Base-by-base conservation (phyloP, 1,140 invertebrate genomes). In the Cryptotermes secundus region DNA sequence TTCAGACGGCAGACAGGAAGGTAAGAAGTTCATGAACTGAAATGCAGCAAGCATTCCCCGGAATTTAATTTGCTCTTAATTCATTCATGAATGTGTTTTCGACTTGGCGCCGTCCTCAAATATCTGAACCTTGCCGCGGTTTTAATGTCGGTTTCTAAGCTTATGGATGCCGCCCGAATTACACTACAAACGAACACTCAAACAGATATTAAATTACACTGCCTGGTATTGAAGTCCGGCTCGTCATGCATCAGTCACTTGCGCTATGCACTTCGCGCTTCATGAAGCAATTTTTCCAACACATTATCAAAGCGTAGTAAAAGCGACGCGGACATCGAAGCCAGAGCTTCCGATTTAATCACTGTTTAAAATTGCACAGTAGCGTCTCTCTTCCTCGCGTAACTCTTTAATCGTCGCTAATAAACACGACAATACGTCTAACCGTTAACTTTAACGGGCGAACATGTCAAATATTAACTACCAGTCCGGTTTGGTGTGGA, bases 391-490 rank as follows among this genome's bases (percentile, higher is more conserved):
- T 6, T 4, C 9, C 26, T 22, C 12, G 2, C 16, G 38, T 19
- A 49, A 49, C 14, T 72, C 26, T 72, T 72, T 72, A 72, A 72
- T 72, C 59, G n/a, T 72, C n/a, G 59, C 59, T 31, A 72, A 72
- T 72, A 72, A 72, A 72, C 31, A 72, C 26, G n/a, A 72, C 59
- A 72, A 72, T 72, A 72, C 59, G 59, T 72, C 59, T 72, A n/a
- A 1, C 19, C 59, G n/a, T 72, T 72, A 72, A 72, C 26, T 72
- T 72, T 72, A 72, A 72, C 59, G 59, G 31, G 59, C 59, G 59
- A n/a, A 72, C 59, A 72, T 31, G 59, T 72, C 59, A 72, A 72
- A 72, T 72, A 72, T 72, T 72, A 72, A 72, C 59, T 72, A n/a
- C 59, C 59, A 72, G 59, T 72, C 59, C 59, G 31, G 59, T 72